phyloP scores from a whole-genome alignment of 2,113 vertebrate species.

The Aix galericulata region DNA sequence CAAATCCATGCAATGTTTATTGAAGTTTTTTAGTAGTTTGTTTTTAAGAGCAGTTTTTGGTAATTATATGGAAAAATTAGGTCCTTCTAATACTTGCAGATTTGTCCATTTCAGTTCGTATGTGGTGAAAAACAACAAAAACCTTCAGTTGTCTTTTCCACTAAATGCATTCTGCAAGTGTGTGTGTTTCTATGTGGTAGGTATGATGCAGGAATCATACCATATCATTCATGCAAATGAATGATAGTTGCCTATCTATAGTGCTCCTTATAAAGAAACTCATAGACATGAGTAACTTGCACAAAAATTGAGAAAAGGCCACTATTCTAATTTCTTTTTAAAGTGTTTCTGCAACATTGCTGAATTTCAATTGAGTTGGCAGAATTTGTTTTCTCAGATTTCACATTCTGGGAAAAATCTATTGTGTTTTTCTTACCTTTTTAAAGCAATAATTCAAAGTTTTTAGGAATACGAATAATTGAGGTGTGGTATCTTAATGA shows the following conservation, averaged over 20 bases:
- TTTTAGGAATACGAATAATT: no score
- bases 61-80: background rate
- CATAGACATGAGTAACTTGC: background rate
- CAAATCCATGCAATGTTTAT: background rate
- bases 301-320: background rate
- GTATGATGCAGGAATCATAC: background rate
- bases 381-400: background rate
- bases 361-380: background rate
- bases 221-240: no score
- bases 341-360: background rate
- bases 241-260: background rate
- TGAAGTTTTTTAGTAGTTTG: background rate
- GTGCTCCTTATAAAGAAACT: background rate
- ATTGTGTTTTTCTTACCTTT: background rate
- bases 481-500: background rate
- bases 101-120: background rate
- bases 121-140: background rate
- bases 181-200: background rate
- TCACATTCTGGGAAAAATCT: background rate
- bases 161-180: background rate
- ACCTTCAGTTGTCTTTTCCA: background rate
- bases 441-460: background rate
- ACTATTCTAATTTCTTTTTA: background rate
- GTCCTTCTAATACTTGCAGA: background rate
- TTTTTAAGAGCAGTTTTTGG: background rate